A percentile compares a stretch with the other conserved stretches of the same genome.
Evolutionary conservation across 2,113 vertebrate genomes (phyloP).

Genomic region (Macroglossus sobrinus): DNA sequence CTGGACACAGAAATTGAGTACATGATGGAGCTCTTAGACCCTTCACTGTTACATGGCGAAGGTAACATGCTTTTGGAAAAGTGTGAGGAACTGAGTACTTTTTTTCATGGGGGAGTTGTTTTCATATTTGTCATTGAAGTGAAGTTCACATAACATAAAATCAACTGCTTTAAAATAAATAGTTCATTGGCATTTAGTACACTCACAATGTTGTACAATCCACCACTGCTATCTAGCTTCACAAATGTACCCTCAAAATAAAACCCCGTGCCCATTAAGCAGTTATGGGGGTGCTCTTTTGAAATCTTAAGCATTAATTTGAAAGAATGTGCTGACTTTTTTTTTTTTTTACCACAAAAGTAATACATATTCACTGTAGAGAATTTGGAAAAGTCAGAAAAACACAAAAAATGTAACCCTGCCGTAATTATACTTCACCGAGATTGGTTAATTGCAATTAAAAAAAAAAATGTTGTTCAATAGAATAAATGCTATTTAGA

Average conservation of each 20-base stretch:
- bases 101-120: not conserved
- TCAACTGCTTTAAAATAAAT: not conserved
- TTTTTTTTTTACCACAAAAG: conserved; percentile 18
- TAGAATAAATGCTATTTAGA: not conserved
- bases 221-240: not conserved
- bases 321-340: not conserved
- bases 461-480: not conserved
- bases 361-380: not conserved
- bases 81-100: not conserved
- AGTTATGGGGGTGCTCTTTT: not conserved
- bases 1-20: conserved; percentile 96
- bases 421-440: not conserved
- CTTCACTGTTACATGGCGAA: conserved; percentile 94
- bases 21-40: conserved; percentile 98
- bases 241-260: not conserved
- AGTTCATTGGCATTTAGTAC: not conserved
- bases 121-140: not conserved
- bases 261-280: not conserved
- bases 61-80: conserved; percentile 77
- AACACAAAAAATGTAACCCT: not conserved
- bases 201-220: not conserved
- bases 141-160: not conserved
- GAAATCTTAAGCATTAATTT: not conserved
- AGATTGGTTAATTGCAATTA: not conserved
- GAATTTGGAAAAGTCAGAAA: not conserved